phyloP scores from a whole-genome alignment of 2,797 vertebrate genomes.

The Arnoldichthys spilopterus region DNA sequence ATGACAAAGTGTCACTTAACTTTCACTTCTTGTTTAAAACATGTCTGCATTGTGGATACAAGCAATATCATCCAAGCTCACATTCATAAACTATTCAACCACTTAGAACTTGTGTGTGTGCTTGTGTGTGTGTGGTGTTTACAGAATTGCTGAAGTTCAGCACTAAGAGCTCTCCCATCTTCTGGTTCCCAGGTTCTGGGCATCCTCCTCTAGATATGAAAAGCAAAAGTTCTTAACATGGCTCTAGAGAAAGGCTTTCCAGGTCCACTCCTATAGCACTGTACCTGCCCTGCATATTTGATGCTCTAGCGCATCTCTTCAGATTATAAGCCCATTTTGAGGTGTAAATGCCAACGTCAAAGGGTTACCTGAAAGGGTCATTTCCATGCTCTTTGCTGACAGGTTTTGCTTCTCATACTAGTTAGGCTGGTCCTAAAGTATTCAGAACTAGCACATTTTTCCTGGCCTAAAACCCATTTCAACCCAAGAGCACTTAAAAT shows the following conservation, averaged over 20 bases:
- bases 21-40: slow-evolving; percentile 54
- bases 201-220: slow-evolving; percentile 7
- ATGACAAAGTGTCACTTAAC: no score
- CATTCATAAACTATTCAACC: not conserved
- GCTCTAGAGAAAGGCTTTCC: slow-evolving; percentile 4
- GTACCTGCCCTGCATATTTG: not conserved
- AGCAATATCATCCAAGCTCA: not conserved
- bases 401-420: not conserved
- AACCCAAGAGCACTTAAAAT: not conserved
- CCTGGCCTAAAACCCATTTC: not conserved
- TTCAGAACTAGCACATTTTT: not conserved
- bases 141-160: not conserved
- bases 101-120: not conserved
- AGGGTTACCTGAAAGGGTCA: not conserved
- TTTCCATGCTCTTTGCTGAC: not conserved
- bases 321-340: no score
- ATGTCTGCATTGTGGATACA: slow-evolving; percentile 10
- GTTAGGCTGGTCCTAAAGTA: not conserved
- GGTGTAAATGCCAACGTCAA: no score
- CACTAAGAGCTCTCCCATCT: not conserved
- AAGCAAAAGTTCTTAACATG: slow-evolving; percentile 37
- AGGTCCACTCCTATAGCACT: not conserved
- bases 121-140: slow-evolving; percentile 19
- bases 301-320: not conserved
- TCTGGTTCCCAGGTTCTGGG: not conserved